These are phyloP conservation scores for Diachrysia chrysitis DNA, from an alignment of 2,888 invertebrate genomes.

Conservation along the genomic window DNA sequence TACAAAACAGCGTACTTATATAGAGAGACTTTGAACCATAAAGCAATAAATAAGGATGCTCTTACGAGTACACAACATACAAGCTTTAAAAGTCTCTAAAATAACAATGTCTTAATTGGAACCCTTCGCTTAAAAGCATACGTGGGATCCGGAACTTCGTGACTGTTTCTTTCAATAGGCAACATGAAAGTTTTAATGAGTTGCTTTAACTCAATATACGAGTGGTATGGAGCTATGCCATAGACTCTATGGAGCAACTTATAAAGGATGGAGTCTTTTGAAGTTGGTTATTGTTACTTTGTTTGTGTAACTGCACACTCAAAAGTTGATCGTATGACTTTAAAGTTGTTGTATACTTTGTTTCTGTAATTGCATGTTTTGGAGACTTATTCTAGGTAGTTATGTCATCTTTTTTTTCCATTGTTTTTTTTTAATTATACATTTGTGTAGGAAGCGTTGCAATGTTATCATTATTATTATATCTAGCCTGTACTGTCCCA, in stretches of 20 bases:
- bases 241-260: conserved; percentile 8
- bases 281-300: not conserved
- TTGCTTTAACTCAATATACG: conserved; percentile 18
- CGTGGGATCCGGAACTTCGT: conserved; percentile 9
- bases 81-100: not conserved
- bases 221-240: conserved; percentile 13
- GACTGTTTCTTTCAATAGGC: conserved; percentile 27
- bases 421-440: too few species aligned
- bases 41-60: conserved; percentile 1
- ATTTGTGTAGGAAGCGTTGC: too few species aligned
- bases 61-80: not conserved
- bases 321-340: not conserved
- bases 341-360: not conserved
- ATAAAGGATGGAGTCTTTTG: not conserved
- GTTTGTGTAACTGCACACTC: not conserved
- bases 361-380: not conserved
- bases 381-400: not conserved
- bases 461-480: too few species aligned
- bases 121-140: conserved; percentile 9
- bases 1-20: not conserved
- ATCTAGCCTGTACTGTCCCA: too few species aligned
- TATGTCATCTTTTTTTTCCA: not conserved
- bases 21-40: too few species aligned
- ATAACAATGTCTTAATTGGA: conserved; percentile 27
- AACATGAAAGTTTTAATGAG: conserved; percentile 47